These are phyloP conservation scores for Stenodera caucasica DNA, from an alignment of 2,888 invertebrate genomes.

Conservation along the genomic window DNA sequence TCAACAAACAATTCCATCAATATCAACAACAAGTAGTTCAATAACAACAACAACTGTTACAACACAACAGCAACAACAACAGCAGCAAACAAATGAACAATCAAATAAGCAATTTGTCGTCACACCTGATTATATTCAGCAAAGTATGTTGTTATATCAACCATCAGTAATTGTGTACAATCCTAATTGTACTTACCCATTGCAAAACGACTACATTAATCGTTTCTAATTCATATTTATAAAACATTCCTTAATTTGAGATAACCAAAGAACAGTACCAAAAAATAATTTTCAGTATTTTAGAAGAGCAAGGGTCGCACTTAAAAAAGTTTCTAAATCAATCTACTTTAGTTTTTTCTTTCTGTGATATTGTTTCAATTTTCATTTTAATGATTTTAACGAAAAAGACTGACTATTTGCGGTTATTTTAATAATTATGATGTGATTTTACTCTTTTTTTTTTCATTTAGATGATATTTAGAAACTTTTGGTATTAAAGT, in stretches of 20 bases:
- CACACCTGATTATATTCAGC: constrained; percentile 91
- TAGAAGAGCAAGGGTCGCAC: constrained; percentile 41
- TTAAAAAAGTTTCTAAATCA: constrained; percentile 40
- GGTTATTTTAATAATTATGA: constrained; percentile 24
- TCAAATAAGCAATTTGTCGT: constrained; percentile 73
- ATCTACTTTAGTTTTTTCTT: constrained; percentile 28
- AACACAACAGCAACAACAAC: constrained; percentile 47
- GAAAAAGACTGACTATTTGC: constrained; percentile 34
- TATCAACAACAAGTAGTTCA: constrained; percentile 21
- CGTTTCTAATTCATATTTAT: constrained; percentile 37
- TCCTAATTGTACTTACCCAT: constrained; percentile 55
- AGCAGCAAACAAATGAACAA: constrained; percentile 30
- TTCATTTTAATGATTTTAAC: constrained; percentile 27
- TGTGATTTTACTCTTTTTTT: constrained; percentile 23
- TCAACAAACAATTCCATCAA: constrained; percentile 29
- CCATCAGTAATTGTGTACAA: constrained; percentile 56
- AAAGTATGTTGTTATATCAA: constrained; percentile 72
- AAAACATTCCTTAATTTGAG: background rate
- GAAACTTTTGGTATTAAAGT: constrained; percentile 34
- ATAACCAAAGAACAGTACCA: constrained; percentile 10
- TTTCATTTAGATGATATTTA: constrained; percentile 20
- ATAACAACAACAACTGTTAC: constrained; percentile 49
- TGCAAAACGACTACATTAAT: constrained; percentile 53
- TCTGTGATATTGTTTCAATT: constrained; percentile 40
- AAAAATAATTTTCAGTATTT: constrained; percentile 19